A percentile compares a stretch with the other conserved stretches of the same genome.
Evolutionary conservation across 2,888 invertebrate genomes (phyloP).

Genomic region (Herminia tarsipennalis): DNA sequence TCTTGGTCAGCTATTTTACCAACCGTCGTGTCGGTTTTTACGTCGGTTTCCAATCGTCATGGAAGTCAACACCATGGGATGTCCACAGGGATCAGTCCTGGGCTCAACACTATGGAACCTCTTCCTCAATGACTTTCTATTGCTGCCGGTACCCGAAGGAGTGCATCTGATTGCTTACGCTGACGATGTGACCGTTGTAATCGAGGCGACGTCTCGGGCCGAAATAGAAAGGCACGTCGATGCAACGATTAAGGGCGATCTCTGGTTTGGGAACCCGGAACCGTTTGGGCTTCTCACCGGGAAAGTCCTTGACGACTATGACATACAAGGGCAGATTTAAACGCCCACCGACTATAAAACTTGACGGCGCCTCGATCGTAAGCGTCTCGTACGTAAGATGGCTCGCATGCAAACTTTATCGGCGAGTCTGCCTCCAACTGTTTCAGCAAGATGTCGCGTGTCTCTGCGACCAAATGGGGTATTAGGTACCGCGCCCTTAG

Average conservation of each 20-base stretch:
- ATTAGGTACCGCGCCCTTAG: slow-evolving; percentile 5
- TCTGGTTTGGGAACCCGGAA: neutral
- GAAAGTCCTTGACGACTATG: neutral
- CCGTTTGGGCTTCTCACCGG: neutral
- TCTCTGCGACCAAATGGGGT: slow-evolving; percentile 42
- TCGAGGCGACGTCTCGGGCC: too few relatives aligned
- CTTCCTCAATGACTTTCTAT: slow-evolving; percentile 37
- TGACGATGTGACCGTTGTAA: too few relatives aligned
- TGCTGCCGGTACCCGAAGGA: slow-evolving; percentile 25
- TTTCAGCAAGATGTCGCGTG: slow-evolving; percentile 40
- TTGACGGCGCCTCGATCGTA: too few relatives aligned
- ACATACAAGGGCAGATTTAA: too few relatives aligned
- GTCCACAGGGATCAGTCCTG: slow-evolving; percentile 41
- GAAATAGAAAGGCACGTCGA: too few relatives aligned
- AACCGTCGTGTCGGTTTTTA: slow-evolving; percentile 26
- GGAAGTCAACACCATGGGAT: slow-evolving; percentile 38
- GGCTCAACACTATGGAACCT: slow-evolving; percentile 40
- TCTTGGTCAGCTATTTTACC: slow-evolving; percentile 40
- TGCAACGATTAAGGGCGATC: neutral
- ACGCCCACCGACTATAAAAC: too few relatives aligned
- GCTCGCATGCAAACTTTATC: too few relatives aligned
- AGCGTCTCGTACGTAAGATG: too few relatives aligned
- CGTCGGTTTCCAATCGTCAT: slow-evolving; percentile 16
- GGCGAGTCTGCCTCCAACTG: too few relatives aligned
- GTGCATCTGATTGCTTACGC: slow-evolving; percentile 33